phyloP scores from a whole-genome alignment of 2,113 vertebrate genomes.

The Nyctereutes procyonoides region DNA sequence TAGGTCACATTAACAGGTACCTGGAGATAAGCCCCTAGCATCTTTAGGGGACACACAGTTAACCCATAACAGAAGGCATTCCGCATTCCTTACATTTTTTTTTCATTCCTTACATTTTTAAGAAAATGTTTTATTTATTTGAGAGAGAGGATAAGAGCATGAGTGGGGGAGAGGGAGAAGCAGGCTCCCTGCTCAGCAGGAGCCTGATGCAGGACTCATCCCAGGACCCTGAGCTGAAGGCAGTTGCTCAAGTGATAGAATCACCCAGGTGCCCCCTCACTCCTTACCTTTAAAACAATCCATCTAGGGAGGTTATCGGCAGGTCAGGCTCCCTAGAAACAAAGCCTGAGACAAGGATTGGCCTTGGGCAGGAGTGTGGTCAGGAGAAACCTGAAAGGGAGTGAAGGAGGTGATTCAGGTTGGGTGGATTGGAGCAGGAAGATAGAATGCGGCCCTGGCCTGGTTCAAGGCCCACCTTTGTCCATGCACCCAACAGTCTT shows the following conservation, averaged over 20 bases:
- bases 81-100: background rate
- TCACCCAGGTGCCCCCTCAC: background rate
- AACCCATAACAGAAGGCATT: too few relatives aligned
- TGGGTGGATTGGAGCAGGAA: background rate
- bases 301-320: fast-evolving
- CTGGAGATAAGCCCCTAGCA: fast-evolving
- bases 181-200: background rate
- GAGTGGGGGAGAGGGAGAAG: background rate
- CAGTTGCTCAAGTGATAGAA: background rate
- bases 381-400: background rate
- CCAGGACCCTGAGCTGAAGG: background rate
- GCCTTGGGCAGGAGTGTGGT: too few relatives aligned
- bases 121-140: background rate
- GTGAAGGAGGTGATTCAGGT: fast-evolving
- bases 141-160: background rate
- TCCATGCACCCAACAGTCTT: too few relatives aligned
- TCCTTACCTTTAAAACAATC: background rate
- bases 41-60: background rate
- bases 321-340: background rate
- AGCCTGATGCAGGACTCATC: background rate
- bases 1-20: background rate
- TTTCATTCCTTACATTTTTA: background rate
- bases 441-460: background rate
- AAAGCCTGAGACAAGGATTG: background rate
- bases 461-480: background rate